Evolutionary conservation across 1,140 invertebrate genomes (phyloP).

Genomic region (Cardiocondyla obscurior): DNA sequence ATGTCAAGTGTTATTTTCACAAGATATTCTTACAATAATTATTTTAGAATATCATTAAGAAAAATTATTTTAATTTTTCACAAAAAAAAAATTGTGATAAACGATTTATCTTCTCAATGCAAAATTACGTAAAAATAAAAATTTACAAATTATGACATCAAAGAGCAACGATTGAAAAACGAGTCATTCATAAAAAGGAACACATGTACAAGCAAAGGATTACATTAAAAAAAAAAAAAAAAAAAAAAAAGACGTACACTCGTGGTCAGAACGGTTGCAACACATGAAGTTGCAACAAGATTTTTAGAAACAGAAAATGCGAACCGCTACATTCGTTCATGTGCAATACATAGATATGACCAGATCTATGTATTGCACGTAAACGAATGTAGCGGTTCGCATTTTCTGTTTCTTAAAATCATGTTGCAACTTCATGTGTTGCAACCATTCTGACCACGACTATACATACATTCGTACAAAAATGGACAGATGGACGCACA

Average conservation of each 20-base stretch:
- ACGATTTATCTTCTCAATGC: background rate
- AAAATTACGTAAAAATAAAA: conserved; percentile 1
- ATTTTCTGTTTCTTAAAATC: no score
- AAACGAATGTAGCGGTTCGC: no score
- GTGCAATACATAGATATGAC: no score
- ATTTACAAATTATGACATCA: background rate
- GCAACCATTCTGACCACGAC: no score
- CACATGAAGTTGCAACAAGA: no score
- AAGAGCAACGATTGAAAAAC: background rate
- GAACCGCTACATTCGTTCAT: no score
- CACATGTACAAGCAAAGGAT: background rate
- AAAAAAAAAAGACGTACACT: no score
- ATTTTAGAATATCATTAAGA: background rate
- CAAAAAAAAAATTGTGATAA: background rate
- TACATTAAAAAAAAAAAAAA: conserved; percentile 52
- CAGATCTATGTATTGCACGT: no score
- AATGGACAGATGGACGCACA: conserved; percentile 75
- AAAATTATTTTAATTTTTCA: background rate
- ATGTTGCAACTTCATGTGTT: no score
- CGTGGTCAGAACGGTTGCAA: no score
- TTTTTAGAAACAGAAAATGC: no score
- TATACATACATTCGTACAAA: conserved; percentile 64
- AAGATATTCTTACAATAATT: background rate
- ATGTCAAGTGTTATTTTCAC: background rate
- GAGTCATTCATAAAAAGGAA: conserved; percentile 16